Evolutionary conservation across 2,113 vertebrate genomes (phyloP).

Genomic region (Grammomys surdaster): DNA sequence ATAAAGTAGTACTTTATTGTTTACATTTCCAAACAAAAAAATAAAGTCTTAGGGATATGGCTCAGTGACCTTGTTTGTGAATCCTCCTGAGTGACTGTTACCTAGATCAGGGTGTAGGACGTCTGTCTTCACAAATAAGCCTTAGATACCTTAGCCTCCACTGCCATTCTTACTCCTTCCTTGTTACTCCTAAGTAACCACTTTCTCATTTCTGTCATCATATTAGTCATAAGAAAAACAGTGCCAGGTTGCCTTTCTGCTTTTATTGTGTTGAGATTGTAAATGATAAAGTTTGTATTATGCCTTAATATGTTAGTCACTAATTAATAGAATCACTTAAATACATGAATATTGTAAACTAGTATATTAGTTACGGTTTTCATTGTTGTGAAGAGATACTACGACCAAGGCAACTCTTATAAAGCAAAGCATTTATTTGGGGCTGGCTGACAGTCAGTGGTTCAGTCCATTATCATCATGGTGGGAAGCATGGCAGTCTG

Average conservation of each 20-base stretch:
- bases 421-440: too few species aligned
- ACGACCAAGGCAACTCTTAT: too few species aligned
- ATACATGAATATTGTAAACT: constrained; percentile 45
- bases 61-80: neutral
- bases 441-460: too few species aligned
- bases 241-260: neutral
- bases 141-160: neutral
- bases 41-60: neutral
- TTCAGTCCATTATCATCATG: too few species aligned
- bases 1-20: constrained; percentile 17
- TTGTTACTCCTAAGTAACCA: neutral
- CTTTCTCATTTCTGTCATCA: neutral
- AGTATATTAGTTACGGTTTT: neutral
- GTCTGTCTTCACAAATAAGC: constrained; percentile 12
- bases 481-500: too few species aligned
- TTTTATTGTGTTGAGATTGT: constrained; percentile 47
- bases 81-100: rapidly evolving
- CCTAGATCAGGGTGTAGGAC: neutral
- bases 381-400: too few species aligned
- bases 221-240: neutral
- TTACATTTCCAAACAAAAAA: constrained; percentile 50
- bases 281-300: constrained; percentile 50
- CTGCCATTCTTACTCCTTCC: neutral
- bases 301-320: constrained; percentile 1
- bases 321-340: constrained; percentile 13